Percentiles rank a stretch among this genome's conserved stretches.
phyloP scores from a whole-genome alignment of 2,888 invertebrate species.

The Colostygia pectinataria region DNA sequence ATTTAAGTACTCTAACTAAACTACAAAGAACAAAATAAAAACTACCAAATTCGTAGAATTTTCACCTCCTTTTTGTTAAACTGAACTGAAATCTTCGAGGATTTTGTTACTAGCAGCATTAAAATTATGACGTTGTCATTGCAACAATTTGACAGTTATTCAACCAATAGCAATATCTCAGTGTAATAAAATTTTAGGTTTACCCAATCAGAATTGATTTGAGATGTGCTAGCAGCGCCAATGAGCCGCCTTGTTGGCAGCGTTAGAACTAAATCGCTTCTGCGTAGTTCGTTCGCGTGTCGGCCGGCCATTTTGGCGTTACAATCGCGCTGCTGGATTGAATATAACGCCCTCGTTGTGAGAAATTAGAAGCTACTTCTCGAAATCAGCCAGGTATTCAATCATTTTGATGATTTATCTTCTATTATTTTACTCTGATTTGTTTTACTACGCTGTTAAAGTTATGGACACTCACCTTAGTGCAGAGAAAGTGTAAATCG shows the following conservation, averaged over 20 bases:
- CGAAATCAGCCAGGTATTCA: slow-evolving; percentile 38
- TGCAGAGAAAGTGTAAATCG: slow-evolving; percentile 22
- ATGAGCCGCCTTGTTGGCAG: background rate
- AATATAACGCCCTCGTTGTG: slow-evolving; percentile 75
- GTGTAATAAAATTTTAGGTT: background rate
- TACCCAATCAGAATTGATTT: background rate
- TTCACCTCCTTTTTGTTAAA: no score
- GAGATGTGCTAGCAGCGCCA: slow-evolving; percentile 1
- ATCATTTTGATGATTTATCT: background rate
- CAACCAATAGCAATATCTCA: background rate
- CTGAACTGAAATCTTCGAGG: no score
- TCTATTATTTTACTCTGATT: slow-evolving; percentile 1
- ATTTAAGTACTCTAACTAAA: no score
- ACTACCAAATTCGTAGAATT: slow-evolving; percentile 5
- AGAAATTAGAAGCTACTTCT: slow-evolving; percentile 57
- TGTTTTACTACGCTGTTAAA: background rate
- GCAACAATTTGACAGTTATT: background rate
- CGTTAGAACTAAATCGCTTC: background rate
- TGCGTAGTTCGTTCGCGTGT: slow-evolving; percentile 8
- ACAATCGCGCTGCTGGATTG: slow-evolving; percentile 62
- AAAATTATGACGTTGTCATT: no score
- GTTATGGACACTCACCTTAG: background rate
- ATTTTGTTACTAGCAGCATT: slow-evolving; percentile 16
- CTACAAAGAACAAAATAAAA: no score
- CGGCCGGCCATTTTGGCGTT: slow-evolving; percentile 64